These are phyloP conservation scores for Scaptodrosophila latifasciaeformis DNA, from an alignment of 2,888 invertebrate species.

Conservation along the genomic window DNA sequence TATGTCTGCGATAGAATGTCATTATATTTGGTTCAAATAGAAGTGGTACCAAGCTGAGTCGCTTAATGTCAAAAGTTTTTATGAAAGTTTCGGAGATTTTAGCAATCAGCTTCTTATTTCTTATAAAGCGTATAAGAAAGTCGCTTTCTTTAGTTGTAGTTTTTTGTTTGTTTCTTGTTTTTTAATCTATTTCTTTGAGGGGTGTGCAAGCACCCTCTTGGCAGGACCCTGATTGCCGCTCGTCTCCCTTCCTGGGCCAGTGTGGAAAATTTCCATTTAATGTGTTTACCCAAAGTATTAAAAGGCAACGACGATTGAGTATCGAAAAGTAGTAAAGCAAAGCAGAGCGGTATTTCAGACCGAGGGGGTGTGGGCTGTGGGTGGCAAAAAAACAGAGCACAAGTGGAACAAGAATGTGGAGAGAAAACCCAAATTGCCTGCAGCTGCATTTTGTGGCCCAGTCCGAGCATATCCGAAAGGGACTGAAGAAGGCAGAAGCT, in stretches of 20 bases:
- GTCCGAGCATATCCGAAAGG: slow-evolving; percentile 11
- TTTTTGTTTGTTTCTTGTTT: no score
- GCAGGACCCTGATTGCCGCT: slow-evolving; percentile 13
- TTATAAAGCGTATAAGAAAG: no score
- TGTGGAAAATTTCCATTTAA: slow-evolving; percentile 66
- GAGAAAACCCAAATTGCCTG: slow-evolving; percentile 21
- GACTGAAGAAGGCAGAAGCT: slow-evolving; percentile 8
- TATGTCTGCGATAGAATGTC: no score
- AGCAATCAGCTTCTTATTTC: no score
- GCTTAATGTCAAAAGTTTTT: no score
- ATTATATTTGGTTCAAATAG: no score
- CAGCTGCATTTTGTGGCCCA: slow-evolving; percentile 41
- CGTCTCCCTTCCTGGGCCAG: slow-evolving; percentile 19
- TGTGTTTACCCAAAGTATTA: slow-evolving; percentile 61
- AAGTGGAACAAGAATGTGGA: slow-evolving; percentile 1
- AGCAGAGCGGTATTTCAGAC: slow-evolving; percentile 9
- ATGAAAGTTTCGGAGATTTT: no score
- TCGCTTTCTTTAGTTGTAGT: no score
- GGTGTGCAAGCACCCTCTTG: no score
- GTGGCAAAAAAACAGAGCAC: slow-evolving; percentile 8
- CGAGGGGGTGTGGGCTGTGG: slow-evolving; percentile 17
- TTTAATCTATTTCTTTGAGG: no score
- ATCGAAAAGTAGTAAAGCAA: slow-evolving; percentile 65
- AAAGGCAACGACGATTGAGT: slow-evolving; percentile 68
- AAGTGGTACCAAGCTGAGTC: no score